Evolutionary conservation across 2,888 invertebrate species (phyloP).

Genomic region (Linnaemya tessellans): DNA sequence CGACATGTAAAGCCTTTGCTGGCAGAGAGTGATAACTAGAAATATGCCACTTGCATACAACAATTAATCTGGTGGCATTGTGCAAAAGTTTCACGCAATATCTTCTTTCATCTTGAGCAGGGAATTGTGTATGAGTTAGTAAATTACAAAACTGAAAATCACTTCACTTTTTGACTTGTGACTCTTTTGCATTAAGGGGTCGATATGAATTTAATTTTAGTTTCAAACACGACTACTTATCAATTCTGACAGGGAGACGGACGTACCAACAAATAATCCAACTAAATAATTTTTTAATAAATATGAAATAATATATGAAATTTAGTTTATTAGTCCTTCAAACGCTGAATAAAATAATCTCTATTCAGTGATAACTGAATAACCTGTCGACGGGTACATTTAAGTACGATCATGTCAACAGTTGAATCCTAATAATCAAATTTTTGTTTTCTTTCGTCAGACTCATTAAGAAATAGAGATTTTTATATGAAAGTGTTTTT

Average conservation of each 20-base stretch:
- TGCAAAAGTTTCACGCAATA: too few relatives aligned
- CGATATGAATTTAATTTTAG: neutral
- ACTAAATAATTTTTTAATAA: neutral
- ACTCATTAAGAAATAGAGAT: constrained; percentile 44
- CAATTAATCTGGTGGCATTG: too few relatives aligned
- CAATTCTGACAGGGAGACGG: neutral
- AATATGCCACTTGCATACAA: too few relatives aligned
- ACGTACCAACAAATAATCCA: neutral
- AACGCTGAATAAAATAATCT: constrained; percentile 13
- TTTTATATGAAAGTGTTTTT: neutral
- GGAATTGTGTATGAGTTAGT: too few relatives aligned
- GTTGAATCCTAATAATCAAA: constrained; percentile 39
- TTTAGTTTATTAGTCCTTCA: neutral
- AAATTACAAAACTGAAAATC: too few relatives aligned
- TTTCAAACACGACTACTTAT: neutral
- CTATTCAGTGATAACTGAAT: constrained; percentile 21
- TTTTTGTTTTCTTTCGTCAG: constrained; percentile 6
- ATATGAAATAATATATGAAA: neutral
- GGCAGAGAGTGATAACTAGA: too few relatives aligned
- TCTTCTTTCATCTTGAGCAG: too few relatives aligned
- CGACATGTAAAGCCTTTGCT: constrained; percentile 16
- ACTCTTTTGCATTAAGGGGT: too few relatives aligned
- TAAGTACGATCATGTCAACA: constrained; percentile 43
- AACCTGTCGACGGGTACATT: constrained; percentile 27
- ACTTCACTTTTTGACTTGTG: too few relatives aligned